These are phyloP conservation scores for Periphyllus acericola DNA, from an alignment of 2,888 invertebrate genomes.

Conservation along the genomic window DNA sequence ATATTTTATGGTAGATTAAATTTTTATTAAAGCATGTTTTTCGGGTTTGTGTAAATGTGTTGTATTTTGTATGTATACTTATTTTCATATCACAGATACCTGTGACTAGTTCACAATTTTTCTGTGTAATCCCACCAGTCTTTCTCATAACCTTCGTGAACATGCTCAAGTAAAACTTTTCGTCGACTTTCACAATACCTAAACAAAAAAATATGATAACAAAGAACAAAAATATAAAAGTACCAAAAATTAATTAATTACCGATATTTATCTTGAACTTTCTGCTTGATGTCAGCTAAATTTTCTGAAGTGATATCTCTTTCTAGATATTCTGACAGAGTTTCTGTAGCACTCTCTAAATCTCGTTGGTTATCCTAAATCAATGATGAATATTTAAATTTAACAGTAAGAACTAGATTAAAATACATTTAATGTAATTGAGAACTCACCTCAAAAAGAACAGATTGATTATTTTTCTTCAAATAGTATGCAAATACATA, in stretches of 20 bases:
- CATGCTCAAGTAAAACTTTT: slow-evolving; percentile 94
- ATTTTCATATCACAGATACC: slow-evolving; percentile 55
- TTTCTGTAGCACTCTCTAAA: slow-evolving; percentile 97
- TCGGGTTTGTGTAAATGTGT: slow-evolving; percentile 42
- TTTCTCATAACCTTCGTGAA: slow-evolving; percentile 98
- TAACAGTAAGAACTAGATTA: not conserved
- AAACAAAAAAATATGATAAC: slow-evolving; percentile 65
- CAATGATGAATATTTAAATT: slow-evolving; percentile 47
- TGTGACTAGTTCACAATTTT: slow-evolving; percentile 67
- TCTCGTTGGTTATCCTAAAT: slow-evolving; percentile 92
- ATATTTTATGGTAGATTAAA: slow-evolving; percentile 28
- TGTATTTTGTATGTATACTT: slow-evolving; percentile 54
- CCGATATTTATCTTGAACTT: slow-evolving; percentile 98
- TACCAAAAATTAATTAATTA: slow-evolving; percentile 67
- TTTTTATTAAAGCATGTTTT: slow-evolving; percentile 31
- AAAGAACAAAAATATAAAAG: not conserved
- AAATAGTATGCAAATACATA: slow-evolving; percentile 99
- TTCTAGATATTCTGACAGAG: slow-evolving; percentile 96
- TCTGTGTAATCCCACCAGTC: slow-evolving; percentile 98
- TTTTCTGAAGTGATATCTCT: slow-evolving; percentile 97
- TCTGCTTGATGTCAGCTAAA: slow-evolving; percentile 96
- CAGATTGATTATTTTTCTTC: slow-evolving; percentile 97
- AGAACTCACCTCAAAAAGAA: slow-evolving; percentile 85
- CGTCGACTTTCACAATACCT: slow-evolving; percentile 98
- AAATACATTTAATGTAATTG: slow-evolving; percentile 50